Percentiles rank a stretch among this genome's conserved stretches.
These are phyloP conservation scores for Busseola fusca DNA, from an alignment of 2,888 invertebrate genomes.

Conservation along the genomic window DNA sequence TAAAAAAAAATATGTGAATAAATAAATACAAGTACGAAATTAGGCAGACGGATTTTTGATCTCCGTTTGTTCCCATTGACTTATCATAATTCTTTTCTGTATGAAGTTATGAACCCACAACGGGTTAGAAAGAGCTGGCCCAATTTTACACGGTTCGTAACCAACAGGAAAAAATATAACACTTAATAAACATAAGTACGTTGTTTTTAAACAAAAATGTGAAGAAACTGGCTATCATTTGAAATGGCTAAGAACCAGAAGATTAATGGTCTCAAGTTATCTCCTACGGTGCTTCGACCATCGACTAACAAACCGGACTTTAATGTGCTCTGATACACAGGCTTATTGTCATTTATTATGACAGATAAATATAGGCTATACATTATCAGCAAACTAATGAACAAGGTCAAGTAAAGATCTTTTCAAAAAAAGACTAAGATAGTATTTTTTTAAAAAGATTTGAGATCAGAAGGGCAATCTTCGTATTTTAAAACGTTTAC, in stretches of 20 bases:
- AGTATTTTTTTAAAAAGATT: too few relatives aligned
- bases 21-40: background rate
- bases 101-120: too few relatives aligned
- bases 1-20: too few relatives aligned
- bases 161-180: background rate
- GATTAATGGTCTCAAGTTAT: conserved; percentile 21
- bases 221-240: conserved; percentile 6
- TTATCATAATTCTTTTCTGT: background rate
- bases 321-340: conserved; percentile 40
- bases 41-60: background rate
- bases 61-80: background rate
- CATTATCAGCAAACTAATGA: conserved; percentile 21
- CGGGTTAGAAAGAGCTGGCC: too few relatives aligned
- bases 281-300: conserved; percentile 17
- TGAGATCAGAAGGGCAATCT: too few relatives aligned
- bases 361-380: background rate
- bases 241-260: conserved; percentile 3
- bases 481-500: too few relatives aligned
- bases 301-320: conserved; percentile 39
- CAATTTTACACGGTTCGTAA: background rate
- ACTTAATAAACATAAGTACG: background rate
- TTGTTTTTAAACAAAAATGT: background rate
- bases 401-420: background rate
- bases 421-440: background rate
- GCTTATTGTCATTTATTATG: conserved; percentile 34